Evolutionary conservation across 2,888 invertebrate genomes (phyloP), one percentile per base, ranked within the genome.

Genomic region (Eupithecia exiguata): DNA sequence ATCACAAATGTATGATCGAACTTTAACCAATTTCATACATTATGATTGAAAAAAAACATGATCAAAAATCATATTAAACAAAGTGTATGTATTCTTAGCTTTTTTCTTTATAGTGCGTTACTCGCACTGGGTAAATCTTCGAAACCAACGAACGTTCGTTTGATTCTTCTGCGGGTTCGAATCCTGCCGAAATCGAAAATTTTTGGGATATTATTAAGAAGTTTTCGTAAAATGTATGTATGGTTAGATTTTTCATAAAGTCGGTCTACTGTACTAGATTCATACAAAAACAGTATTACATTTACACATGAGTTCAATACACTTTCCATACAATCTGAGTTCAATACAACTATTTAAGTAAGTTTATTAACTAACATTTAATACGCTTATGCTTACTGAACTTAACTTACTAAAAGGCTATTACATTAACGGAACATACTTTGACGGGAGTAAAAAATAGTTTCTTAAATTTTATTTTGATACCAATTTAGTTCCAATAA

Each of bases 311-410:
- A 69, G 21, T 40, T 12, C 58, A 58, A 25, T 58, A 58, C 58
- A 58, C 25, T 58, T 68, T 62, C 21, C 61, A 62, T 62, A 71
- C 71, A 68, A 38, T 40, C 38, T 61, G 30, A 70, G 43, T 35
- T n/a, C 6, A 35, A 46, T 46, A 70, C 25, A 40, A 69, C 35
- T 58, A 43, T 58, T 58, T 49, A 35, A 62, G 67, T 43, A 67
- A 25, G 25, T 43, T 66, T 71, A 25, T 38, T 30, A 68, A 43
- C 72, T 68, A 68, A 72, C 74, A 71, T 36, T 68, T 49, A 49
- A 49, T 68, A 74, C 66, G 35, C 68, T 68, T 65, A 63, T 16
- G 58, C 10, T 49, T 65, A 68, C 72, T 63, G 63, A 75, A 63
- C 71, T 49, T 53, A 53, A 30, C 30, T n/a, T 72, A 72, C 65